phyloP scores from a whole-genome alignment of 2,888 invertebrate genomes.

The Matsumyia berberina region DNA sequence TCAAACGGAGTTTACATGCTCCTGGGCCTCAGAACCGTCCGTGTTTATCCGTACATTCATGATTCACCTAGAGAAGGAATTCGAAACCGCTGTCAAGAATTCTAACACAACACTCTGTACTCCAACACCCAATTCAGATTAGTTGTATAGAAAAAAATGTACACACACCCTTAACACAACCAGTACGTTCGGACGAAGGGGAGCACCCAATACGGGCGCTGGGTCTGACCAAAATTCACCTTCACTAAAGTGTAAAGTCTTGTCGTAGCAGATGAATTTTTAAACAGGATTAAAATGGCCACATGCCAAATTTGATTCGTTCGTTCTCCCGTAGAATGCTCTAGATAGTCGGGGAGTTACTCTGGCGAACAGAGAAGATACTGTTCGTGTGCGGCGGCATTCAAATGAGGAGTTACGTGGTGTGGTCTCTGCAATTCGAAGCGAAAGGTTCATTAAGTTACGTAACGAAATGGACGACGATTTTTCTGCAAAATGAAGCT shows the following conservation, averaged over 20 bases:
- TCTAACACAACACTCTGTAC: too few relatives aligned
- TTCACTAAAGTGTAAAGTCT: conserved; percentile 67
- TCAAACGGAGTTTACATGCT: too few relatives aligned
- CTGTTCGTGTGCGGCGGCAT: conserved; percentile 20
- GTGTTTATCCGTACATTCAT: too few relatives aligned
- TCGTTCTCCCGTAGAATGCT: conserved; percentile 27
- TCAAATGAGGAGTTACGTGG: conserved; percentile 57
- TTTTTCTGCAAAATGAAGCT: conserved; percentile 47
- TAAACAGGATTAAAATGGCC: conserved; percentile 69
- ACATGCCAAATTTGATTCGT: conserved; percentile 73
- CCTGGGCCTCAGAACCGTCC: too few relatives aligned
- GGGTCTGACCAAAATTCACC: conserved; percentile 49
- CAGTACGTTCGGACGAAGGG: too few relatives aligned
- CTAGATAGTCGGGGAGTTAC: conserved; percentile 18
- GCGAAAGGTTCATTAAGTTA: conserved; percentile 68
- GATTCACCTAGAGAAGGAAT: too few relatives aligned
- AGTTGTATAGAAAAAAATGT: too few relatives aligned
- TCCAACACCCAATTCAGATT: too few relatives aligned
- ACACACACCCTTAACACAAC: too few relatives aligned
- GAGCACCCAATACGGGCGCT: neutral
- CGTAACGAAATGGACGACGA: conserved; percentile 56
- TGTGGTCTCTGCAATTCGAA: conserved; percentile 45
- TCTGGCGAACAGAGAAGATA: neutral
- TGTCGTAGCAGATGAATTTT: conserved; percentile 57
- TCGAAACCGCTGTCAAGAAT: too few relatives aligned